These are phyloP conservation scores for Acronicta psi DNA, from an alignment of 2,888 invertebrate species.

Conservation along the genomic window DNA sequence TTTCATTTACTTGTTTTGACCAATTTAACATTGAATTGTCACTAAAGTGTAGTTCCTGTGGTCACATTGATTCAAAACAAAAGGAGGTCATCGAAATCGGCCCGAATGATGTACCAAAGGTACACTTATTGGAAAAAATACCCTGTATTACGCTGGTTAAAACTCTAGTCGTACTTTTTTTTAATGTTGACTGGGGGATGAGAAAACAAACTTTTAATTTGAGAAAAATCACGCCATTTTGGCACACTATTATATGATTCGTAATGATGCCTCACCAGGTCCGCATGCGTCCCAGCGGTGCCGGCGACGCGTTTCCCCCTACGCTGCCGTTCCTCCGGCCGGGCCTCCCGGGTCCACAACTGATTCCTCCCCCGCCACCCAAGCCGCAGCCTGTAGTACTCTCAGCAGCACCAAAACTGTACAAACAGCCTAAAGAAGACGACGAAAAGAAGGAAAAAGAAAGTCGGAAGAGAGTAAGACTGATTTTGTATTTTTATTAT, in stretches of 20 bases:
- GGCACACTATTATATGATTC: too few relatives aligned
- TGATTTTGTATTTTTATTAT: not conserved
- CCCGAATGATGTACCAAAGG: too few relatives aligned
- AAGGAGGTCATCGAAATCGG: too few relatives aligned
- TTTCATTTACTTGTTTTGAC: not conserved
- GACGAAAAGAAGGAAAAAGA: slow-evolving; percentile 78
- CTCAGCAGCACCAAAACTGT: slow-evolving; percentile 92
- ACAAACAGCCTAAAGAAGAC: slow-evolving; percentile 87
- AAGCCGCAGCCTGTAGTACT: slow-evolving; percentile 90
- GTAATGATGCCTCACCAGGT: slow-evolving; percentile 39
- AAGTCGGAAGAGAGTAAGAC: slow-evolving; percentile 72
- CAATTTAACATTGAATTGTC: too few relatives aligned
- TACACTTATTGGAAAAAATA: too few relatives aligned
- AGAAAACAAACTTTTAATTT: too few relatives aligned
- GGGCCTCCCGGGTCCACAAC: slow-evolving; percentile 78
- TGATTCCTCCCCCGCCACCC: slow-evolving; percentile 80
- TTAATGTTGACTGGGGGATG: too few relatives aligned
- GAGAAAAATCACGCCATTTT: too few relatives aligned
- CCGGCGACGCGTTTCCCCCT: slow-evolving; percentile 70
- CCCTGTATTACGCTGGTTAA: too few relatives aligned
- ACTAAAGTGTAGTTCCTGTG: not conserved
- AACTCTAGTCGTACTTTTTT: too few relatives aligned
- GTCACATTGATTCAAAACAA: too few relatives aligned
- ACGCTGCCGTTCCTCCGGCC: slow-evolving; percentile 79
- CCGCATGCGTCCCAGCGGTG: slow-evolving; percentile 64